phyloP scores from a whole-genome alignment of 2,888 invertebrate species.

The Pollenia griseotomentosa region DNA sequence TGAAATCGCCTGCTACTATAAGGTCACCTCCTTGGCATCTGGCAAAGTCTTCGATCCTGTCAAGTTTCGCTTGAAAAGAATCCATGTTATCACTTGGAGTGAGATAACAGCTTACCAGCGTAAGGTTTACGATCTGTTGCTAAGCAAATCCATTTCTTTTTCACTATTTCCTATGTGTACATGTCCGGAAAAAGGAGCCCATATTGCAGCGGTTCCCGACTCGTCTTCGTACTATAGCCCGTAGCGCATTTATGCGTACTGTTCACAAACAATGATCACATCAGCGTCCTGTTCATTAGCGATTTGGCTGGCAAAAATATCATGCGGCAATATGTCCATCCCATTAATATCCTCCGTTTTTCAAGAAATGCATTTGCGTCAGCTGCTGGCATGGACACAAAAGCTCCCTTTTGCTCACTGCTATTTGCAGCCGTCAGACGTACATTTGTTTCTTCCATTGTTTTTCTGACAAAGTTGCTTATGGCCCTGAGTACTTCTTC shows the following conservation, averaged over 20 bases:
- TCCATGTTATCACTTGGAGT: constrained; percentile 40
- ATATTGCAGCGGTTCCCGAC: not conserved
- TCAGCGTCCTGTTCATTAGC: not conserved
- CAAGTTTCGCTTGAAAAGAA: constrained; percentile 19
- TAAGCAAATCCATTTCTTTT: constrained; percentile 14
- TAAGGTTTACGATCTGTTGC: constrained; percentile 14
- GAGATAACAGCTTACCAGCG: constrained; percentile 40
- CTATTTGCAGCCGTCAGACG: not conserved
- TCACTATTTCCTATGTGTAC: not conserved
- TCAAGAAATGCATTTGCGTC: not conserved
- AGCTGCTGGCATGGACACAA: not conserved
- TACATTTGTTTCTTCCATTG: constrained; percentile 1
- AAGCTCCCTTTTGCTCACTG: constrained; percentile 17
- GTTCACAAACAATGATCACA: not conserved
- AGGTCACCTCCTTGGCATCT: not conserved
- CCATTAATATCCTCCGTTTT: too few relatives aligned
- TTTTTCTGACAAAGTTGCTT: not conserved
- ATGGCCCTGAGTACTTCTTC: not conserved
- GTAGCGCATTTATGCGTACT: not conserved
- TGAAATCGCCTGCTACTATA: too few relatives aligned
- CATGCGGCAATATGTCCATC: too few relatives aligned
- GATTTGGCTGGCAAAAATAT: not conserved
- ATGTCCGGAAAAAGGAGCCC: not conserved
- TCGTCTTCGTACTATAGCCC: constrained; percentile 4
- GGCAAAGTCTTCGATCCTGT: not conserved